Evolutionary conservation across 2,797 vertebrate genomes (phyloP), one percentile per base, ranked within the genome.

Genomic region (Chaetophractus vellerosus): DNA sequence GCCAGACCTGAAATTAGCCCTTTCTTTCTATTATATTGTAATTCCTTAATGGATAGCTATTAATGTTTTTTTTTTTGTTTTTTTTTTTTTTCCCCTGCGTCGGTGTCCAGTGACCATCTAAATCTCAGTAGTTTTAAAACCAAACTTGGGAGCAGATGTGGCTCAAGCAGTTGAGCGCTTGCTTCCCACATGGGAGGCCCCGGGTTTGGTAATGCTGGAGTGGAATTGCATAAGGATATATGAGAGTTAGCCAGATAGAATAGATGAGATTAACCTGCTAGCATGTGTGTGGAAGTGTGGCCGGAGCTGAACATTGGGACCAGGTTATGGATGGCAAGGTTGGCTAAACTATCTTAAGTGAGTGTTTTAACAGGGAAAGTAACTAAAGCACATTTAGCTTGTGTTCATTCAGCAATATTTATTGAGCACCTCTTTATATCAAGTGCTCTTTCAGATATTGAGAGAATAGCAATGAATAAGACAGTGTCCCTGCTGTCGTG

Each of bases 41-140:
- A 26, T 24, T 52, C 68, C 50, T 82, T 81, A 78, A 31, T 59
- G 28, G 66, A 18, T 11, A 76, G 74, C 76, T 76, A 31, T 48
- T 72, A n/a, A 71, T 45, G 16, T 5, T 75, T 89, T 90, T 59
- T 72, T 3, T 5, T 28, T 69, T 21, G n/a, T n/a, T n/a, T n/a
- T n/a, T n/a, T n/a, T 90, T 59, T 72, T 3, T 5, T 28, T 69
- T 21, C 63, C 48, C 63, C 48, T 84, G 21, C 19, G 52, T 38
- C 1, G 78, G 0, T 88, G 66, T 38, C 33, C 38, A 48, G 0
- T 92, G 74, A 24, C 38, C 24, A 24, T 64, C 31, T 69, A 63
- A 90, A 81, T 81, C 72, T 59, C 38, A 64, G 38, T 75, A 61
- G 12, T 38, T 90, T 94, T n/a, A 69, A 69, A 88, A 74, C 15